Conservation (phyloP, 1,140 invertebrate genomes). For the Polypedilum vanderplanki region DNA sequence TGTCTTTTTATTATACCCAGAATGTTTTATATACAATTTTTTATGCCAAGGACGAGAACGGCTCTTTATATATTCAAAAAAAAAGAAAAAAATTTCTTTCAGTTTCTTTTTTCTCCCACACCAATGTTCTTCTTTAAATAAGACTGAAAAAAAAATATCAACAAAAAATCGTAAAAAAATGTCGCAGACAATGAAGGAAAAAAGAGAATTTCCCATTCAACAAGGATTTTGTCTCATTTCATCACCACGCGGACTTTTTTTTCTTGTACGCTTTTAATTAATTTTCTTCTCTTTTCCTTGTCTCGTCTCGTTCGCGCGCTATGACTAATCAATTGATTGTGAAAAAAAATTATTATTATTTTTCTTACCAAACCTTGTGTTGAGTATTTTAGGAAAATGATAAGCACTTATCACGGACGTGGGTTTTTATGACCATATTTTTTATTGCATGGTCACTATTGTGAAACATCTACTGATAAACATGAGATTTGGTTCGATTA, state of each 20-base stretch:
- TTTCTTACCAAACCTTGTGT: too few species aligned
- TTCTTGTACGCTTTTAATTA: not conserved
- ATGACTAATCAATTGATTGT: too few species aligned
- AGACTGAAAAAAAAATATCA: conserved; percentile 30
- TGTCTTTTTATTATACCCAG: too few species aligned
- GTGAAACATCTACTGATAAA: too few species aligned
- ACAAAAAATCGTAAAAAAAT: conserved; percentile 32
- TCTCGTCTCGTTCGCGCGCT: not conserved
- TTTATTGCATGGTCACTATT: too few species aligned
- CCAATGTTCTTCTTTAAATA: not conserved
- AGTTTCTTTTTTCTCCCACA: not conserved
- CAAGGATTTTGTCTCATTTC: conserved; percentile 23
- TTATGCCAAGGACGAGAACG: not conserved
- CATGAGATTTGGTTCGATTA: too few species aligned
- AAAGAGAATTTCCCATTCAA: conserved; percentile 8
- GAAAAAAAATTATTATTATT: too few species aligned
- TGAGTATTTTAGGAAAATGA: too few species aligned
- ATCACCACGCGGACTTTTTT: not conserved
- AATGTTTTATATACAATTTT: too few species aligned
- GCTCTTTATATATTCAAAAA: not conserved
- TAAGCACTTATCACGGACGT: too few species aligned
- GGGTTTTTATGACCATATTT: too few species aligned
- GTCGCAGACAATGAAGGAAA: conserved; percentile 25
- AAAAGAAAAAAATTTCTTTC: not conserved
- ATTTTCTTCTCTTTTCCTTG: not conserved